These are phyloP conservation scores for Microdon myrmicae DNA, from an alignment of 2,888 invertebrate genomes.

Conservation along the genomic window DNA sequence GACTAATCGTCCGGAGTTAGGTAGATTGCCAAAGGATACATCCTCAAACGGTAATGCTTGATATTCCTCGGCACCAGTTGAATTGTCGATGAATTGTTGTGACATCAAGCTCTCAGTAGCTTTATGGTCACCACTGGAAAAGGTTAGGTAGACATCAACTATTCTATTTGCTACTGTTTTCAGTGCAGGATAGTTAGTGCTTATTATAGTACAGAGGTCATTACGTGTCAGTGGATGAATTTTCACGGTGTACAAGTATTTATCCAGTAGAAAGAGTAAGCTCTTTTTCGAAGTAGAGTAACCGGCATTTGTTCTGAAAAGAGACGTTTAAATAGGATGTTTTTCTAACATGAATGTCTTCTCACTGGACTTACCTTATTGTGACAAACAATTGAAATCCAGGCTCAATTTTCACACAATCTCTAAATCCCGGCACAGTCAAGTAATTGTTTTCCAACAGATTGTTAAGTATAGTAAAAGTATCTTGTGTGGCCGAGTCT, in stretches of 20 bases:
- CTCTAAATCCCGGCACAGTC: constrained; percentile 89
- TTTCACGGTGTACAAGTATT: constrained; percentile 83
- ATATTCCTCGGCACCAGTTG: constrained; percentile 58
- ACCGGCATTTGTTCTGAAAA: constrained; percentile 62
- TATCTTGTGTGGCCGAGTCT: constrained; percentile 92
- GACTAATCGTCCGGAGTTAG: constrained; percentile 72
- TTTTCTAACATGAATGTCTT: background rate
- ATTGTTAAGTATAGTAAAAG: constrained; percentile 86
- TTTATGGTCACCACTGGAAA: constrained; percentile 78
- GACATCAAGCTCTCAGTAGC: constrained; percentile 60
- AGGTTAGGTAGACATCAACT: constrained; percentile 84
- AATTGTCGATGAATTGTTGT: constrained; percentile 65
- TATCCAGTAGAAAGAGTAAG: constrained; percentile 78
- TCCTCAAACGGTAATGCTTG: constrained; percentile 61
- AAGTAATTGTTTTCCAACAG: constrained; percentile 85
- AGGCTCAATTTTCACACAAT: constrained; percentile 80
- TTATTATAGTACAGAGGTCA: constrained; percentile 80
- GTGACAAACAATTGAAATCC: constrained; percentile 95
- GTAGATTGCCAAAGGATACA: constrained; percentile 54
- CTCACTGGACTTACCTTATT: constrained; percentile 71
- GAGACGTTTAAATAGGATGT: background rate
- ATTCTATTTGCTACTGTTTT: constrained; percentile 79
- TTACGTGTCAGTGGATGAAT: constrained; percentile 80
- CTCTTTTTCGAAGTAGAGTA: constrained; percentile 68
- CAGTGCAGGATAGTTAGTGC: constrained; percentile 76